Evolutionary conservation across 1,140 invertebrate species (phyloP).

Genomic region (Listronotus oregonensis): DNA sequence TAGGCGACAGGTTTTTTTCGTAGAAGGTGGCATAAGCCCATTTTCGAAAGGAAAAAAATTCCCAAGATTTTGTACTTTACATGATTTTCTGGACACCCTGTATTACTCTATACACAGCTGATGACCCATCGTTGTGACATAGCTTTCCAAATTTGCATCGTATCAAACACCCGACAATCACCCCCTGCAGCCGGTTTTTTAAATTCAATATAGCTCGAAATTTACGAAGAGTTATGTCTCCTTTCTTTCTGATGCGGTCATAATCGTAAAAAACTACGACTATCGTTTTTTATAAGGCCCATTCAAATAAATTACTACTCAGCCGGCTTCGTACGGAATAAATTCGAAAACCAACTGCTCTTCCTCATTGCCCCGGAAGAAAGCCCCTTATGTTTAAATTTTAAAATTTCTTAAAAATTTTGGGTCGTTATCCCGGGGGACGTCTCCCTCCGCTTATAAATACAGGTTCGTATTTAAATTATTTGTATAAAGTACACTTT

Average conservation of each 20-base stretch:
- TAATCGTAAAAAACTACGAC: slow-evolving; percentile 34
- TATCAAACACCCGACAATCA: neutral
- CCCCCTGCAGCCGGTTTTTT: slow-evolving; percentile 10
- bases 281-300: slow-evolving; percentile 27
- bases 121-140: too few relatives aligned
- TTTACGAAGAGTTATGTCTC: slow-evolving; percentile 23
- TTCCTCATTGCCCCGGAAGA: slow-evolving; percentile 21
- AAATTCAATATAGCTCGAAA: slow-evolving; percentile 16
- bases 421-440: neutral
- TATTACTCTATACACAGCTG: too few relatives aligned
- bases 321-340: slow-evolving; percentile 11
- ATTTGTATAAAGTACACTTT: too few relatives aligned
- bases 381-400: slow-evolving; percentile 43
- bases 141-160: too few relatives aligned
- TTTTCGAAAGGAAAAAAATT: too few relatives aligned
- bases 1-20: too few relatives aligned
- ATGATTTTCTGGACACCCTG: too few relatives aligned
- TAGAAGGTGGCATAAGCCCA: too few relatives aligned
- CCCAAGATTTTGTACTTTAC: too few relatives aligned
- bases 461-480: too few relatives aligned
- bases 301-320: slow-evolving; percentile 32
- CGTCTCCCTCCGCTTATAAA: too few relatives aligned
- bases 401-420: slow-evolving; percentile 48
- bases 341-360: slow-evolving; percentile 25
- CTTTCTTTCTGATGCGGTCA: slow-evolving; percentile 23